Evolutionary conservation across 2,113 vertebrate genomes (phyloP).

Genomic region (Toxostoma redivivum): DNA sequence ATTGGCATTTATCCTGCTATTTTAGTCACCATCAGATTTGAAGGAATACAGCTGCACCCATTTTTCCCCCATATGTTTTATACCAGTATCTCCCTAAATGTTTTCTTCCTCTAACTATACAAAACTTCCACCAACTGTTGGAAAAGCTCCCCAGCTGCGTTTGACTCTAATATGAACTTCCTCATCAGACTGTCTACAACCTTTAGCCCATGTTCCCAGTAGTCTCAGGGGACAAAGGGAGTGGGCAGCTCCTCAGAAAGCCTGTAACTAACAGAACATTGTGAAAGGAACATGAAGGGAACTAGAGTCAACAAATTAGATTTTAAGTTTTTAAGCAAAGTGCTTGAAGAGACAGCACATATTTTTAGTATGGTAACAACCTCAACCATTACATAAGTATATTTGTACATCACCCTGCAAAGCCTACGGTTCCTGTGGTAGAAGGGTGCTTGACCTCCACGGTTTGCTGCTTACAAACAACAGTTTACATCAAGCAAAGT

Average conservation of each 20-base stretch:
- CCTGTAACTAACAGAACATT: neutral
- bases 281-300: neutral
- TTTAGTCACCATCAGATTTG: neutral
- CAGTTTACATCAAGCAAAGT: neutral
- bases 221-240: constrained; percentile 28
- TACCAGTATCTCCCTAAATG: neutral
- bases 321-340: neutral
- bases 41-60: constrained; percentile 29
- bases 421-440: neutral
- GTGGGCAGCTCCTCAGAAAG: neutral
- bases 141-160: neutral
- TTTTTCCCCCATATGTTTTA: neutral
- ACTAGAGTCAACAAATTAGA: neutral
- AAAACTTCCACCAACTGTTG: neutral
- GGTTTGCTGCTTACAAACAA: neutral
- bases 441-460: neutral
- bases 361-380: neutral
- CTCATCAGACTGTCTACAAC: constrained; percentile 17
- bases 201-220: constrained; percentile 8
- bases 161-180: constrained; percentile 34
- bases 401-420: neutral
- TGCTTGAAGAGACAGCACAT: neutral
- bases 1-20: neutral
- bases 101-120: neutral
- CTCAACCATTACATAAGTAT: neutral